A percentile compares a stretch with the other conserved stretches of the same genome.
phyloP scores from a whole-genome alignment of 2,888 invertebrate species.

The Sialis fuliginosa region DNA sequence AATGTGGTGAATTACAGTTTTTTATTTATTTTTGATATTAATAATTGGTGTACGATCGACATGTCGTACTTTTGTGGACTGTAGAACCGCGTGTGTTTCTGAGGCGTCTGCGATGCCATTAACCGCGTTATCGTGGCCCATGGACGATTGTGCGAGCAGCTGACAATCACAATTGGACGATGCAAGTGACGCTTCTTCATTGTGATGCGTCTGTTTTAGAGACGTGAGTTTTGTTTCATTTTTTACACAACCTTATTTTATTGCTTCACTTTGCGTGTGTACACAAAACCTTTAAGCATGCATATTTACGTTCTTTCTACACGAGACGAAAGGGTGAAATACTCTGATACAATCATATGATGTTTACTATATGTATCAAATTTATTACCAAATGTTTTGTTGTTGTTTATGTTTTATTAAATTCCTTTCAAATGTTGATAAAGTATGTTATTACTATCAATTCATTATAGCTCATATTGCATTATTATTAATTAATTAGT shows the following conservation, averaged over 20 bases:
- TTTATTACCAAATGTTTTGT: no score
- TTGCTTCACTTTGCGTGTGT: constrained; percentile 13
- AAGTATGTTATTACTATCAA: no score
- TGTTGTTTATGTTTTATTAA: no score
- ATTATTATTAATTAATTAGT: no score
- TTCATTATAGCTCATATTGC: no score
- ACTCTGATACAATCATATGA: no score
- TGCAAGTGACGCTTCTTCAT: constrained; percentile 13
- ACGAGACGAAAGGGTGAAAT: no score
- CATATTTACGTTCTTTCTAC: no score
- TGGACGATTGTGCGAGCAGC: constrained; percentile 26
- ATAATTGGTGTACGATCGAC: neutral
- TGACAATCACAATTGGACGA: constrained; percentile 19
- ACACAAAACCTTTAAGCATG: neutral
- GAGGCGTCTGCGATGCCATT: constrained; percentile 13
- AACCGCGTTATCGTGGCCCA: constrained; percentile 24
- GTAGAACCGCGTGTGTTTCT: neutral
- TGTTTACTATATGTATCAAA: no score
- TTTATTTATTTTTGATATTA: neutral
- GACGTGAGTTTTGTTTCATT: constrained; percentile 3
- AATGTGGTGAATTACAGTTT: neutral
- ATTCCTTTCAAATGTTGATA: no score
- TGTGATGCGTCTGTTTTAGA: constrained; percentile 9
- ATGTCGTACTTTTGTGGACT: neutral
- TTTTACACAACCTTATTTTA: constrained; percentile 2